phyloP scores from a whole-genome alignment of 2,888 invertebrate species.

The Muschampia staudingeri region DNA sequence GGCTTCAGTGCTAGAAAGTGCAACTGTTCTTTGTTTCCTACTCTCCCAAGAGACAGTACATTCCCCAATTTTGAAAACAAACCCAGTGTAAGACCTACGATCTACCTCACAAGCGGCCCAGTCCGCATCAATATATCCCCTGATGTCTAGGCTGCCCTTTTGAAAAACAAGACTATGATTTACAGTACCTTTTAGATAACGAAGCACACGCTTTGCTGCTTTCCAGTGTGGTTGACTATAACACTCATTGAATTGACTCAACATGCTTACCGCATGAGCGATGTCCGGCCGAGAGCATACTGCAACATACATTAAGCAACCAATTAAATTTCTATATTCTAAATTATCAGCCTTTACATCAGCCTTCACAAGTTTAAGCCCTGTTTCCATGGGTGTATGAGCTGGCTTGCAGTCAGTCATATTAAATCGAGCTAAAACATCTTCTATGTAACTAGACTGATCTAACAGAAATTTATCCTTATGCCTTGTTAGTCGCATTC shows the following conservation, averaged over 20 bases:
- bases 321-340: slow-evolving; percentile 2
- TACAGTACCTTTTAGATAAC: slow-evolving; percentile 4
- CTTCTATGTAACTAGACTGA: not conserved
- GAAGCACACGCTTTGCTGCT: slow-evolving; percentile 10
- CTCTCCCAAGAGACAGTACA: too few species aligned
- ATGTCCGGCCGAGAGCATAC: not conserved
- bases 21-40: too few species aligned
- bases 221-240: not conserved
- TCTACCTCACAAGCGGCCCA: not conserved
- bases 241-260: not conserved
- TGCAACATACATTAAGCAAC: not conserved
- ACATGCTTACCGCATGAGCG: not conserved
- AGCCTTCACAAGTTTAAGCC: not conserved
- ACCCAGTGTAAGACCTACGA: not conserved
- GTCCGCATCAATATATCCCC: not conserved
- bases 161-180: not conserved
- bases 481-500: not conserved
- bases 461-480: not conserved
- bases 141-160: not conserved
- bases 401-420: not conserved
- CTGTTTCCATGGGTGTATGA: not conserved
- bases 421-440: not conserved
- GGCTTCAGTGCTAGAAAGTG: too few species aligned
- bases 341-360: not conserved
- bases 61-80: too few species aligned